These are phyloP conservation scores for Melanargia galathea DNA, from an alignment of 2,888 invertebrate genomes.

Conservation along the genomic window DNA sequence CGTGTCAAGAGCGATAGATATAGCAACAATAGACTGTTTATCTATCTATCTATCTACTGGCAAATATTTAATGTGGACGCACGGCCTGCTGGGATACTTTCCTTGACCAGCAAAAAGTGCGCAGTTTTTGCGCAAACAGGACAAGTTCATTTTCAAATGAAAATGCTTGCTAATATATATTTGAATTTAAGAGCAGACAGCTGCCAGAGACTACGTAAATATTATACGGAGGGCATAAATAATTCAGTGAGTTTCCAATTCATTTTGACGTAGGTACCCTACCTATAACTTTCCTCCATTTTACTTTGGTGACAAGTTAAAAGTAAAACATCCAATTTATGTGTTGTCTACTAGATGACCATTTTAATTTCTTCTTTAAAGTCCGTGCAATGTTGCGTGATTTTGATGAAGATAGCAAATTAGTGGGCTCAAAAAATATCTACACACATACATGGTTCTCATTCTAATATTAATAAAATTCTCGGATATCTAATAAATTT, in stretches of 20 bases:
- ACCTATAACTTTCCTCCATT: neutral
- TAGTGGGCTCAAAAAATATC: no score
- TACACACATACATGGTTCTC: no score
- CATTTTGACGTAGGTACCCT: constrained; percentile 6
- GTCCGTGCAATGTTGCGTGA: no score
- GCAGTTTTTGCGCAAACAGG: neutral
- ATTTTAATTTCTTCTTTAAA: no score
- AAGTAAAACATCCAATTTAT: neutral
- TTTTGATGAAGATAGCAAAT: neutral
- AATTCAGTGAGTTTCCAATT: constrained; percentile 18
- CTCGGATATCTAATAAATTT: no score
- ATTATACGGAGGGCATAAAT: constrained; percentile 17
- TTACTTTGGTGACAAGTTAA: neutral
- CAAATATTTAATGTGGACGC: no score
- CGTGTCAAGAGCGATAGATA: no score
- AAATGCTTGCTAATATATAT: neutral
- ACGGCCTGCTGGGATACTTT: no score
- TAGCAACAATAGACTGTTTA: no score
- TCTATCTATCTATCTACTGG: no score
- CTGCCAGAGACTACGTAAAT: constrained; percentile 17
- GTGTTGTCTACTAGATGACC: neutral
- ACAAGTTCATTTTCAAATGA: neutral
- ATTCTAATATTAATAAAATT: no score
- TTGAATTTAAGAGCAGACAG: constrained; percentile 5
- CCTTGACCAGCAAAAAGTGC: neutral